phyloP scores from a whole-genome alignment of 2,113 vertebrate species.

The mouse (Mus musculus) region GRCm39 chr12:89914501-89915000 shows the following conservation, averaged over 20 bases:
- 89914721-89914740: neutral
- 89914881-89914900: neutral
- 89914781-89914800: neutral
- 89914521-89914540: neutral
- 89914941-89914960: neutral
- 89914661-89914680: neutral
- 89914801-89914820: neutral
- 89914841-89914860: neutral
- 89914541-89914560: neutral
- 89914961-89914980: neutral
- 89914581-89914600: too few relatives aligned
- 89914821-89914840: neutral
- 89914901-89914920: neutral
- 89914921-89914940: neutral
- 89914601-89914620: conserved; percentile 12
- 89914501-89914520: neutral
- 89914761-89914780: neutral
- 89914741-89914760: neutral
- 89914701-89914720: neutral
- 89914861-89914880: neutral
- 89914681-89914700: conserved; percentile 9
- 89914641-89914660: neutral
- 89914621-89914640: neutral
- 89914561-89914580: neutral
- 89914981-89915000: neutral